Percentiles rank a stretch among this genome's conserved stretches.
Conservation (phyloP, 2,797 vertebrate species). For the Threskiornis aethiopicus region DNA sequence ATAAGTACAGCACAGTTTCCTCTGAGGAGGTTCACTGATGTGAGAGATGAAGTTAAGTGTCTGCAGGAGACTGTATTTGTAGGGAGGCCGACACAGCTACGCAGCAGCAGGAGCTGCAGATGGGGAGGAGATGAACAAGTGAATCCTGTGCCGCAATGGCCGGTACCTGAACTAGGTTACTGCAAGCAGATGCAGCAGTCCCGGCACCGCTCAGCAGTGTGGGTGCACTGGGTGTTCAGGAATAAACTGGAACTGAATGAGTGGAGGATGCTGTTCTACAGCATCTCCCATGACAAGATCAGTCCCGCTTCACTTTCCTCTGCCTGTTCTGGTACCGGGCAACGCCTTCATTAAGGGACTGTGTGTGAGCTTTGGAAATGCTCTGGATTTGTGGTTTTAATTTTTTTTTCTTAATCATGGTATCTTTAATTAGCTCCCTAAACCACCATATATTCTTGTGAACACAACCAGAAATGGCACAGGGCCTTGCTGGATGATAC, state of each 20-base stretch:
- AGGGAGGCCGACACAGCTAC: neutral
- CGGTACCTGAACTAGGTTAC: neutral
- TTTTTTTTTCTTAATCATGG: neutral
- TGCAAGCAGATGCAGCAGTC: neutral
- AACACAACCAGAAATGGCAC: neutral
- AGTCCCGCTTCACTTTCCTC: neutral
- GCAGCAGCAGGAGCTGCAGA: neutral
- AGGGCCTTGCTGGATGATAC: accelerated
- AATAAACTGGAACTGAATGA: accelerated
- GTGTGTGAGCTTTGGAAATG: neutral
- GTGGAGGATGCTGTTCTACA: neutral
- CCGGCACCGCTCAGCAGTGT: neutral
- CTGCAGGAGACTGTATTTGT: neutral
- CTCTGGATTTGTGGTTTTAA: neutral
- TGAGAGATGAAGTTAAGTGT: neutral
- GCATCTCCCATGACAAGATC: neutral
- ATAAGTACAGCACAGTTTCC: neutral
- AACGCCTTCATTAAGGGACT: neutral
- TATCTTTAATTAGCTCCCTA: neutral
- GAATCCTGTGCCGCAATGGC: neutral
- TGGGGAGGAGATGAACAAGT: neutral
- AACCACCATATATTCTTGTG: neutral
- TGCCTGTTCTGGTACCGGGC: neutral
- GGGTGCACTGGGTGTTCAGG: neutral
- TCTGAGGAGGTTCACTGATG: neutral